Evolutionary conservation across 1,140 invertebrate species (phyloP).

Genomic region (Temnothorax longispinosus): DNA sequence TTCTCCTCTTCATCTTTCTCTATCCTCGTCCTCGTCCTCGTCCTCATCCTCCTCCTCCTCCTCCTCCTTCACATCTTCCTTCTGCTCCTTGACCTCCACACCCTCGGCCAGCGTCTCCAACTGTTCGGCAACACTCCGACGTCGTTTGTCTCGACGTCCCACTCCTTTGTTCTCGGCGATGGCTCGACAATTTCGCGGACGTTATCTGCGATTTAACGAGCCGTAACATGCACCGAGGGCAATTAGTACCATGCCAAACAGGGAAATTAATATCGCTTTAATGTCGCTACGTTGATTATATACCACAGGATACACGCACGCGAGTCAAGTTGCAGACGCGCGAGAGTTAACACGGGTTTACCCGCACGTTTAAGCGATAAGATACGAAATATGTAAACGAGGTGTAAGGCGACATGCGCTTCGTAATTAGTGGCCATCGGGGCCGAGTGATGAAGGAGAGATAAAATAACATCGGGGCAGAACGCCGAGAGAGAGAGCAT

Average conservation of each 20-base stretch:
- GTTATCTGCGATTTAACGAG: constrained; percentile 54
- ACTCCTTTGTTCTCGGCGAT: constrained; percentile 64
- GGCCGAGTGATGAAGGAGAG: constrained; percentile 57
- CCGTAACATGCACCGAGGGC: constrained; percentile 35
- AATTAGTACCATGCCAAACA: constrained; percentile 44
- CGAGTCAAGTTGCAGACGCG: constrained; percentile 51
- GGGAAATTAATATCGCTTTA: constrained; percentile 55
- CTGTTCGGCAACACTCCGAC: constrained; percentile 24
- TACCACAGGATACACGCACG: constrained; percentile 19
- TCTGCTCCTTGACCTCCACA: constrained; percentile 66
- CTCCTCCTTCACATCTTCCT: not conserved
- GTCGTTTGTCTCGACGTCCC: constrained; percentile 52
- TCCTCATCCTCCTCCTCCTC: not conserved
- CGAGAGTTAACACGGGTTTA: constrained; percentile 63
- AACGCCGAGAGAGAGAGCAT: constrained; percentile 26
- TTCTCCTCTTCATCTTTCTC: constrained; percentile 65
- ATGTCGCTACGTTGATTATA: constrained; percentile 44
- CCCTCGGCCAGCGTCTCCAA: constrained; percentile 55
- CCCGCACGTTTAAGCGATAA: constrained; percentile 58
- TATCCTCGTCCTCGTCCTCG: not conserved
- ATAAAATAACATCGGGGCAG: constrained; percentile 51
- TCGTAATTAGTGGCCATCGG: constrained; percentile 72
- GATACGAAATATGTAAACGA: constrained; percentile 74
- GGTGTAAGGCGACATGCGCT: constrained; percentile 73
- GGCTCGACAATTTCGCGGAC: constrained; percentile 55